Conservation (phyloP, 2,888 invertebrate genomes). For the Lycocerus yunnanus region DNA sequence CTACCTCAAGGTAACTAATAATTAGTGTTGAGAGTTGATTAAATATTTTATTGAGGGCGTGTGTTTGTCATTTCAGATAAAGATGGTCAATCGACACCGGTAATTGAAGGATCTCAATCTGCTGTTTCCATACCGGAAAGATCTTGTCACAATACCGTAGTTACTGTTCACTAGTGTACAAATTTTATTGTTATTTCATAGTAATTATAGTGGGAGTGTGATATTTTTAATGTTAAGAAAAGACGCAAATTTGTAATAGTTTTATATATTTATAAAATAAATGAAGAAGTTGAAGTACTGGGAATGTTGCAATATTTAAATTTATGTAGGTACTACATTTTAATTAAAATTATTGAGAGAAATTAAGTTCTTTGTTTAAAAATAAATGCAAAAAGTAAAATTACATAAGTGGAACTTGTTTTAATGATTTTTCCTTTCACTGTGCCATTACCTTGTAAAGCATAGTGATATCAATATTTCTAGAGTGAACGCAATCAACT, state of each 20-base stretch:
- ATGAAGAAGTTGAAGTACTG: not conserved
- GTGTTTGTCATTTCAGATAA: slow-evolving; percentile 10
- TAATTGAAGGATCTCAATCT: slow-evolving; percentile 36
- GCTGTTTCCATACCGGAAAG: not conserved
- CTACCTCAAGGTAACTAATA: not conserved
- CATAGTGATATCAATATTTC: not conserved
- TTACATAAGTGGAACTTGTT: not conserved
- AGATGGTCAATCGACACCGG: slow-evolving; percentile 47
- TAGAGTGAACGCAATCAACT: not conserved
- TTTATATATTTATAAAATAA: not conserved
- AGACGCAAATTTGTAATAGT: not conserved
- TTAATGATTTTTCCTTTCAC: not conserved
- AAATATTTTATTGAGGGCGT: not conserved
- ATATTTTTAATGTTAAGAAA: not conserved
- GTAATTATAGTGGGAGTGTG: not conserved
- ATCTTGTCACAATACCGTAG: not conserved
- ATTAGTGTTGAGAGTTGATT: not conserved
- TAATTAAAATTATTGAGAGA: not conserved
- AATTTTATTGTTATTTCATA: not conserved
- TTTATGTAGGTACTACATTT: too few relatives aligned
- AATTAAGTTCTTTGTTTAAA: not conserved
- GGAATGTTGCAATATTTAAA: not conserved
- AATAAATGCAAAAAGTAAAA: not conserved
- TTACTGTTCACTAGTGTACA: slow-evolving; percentile 7
- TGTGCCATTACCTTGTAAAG: not conserved